These are phyloP conservation scores for Eurosta solidaginis DNA, from an alignment of 1,140 invertebrate genomes.

Conservation along the genomic window DNA sequence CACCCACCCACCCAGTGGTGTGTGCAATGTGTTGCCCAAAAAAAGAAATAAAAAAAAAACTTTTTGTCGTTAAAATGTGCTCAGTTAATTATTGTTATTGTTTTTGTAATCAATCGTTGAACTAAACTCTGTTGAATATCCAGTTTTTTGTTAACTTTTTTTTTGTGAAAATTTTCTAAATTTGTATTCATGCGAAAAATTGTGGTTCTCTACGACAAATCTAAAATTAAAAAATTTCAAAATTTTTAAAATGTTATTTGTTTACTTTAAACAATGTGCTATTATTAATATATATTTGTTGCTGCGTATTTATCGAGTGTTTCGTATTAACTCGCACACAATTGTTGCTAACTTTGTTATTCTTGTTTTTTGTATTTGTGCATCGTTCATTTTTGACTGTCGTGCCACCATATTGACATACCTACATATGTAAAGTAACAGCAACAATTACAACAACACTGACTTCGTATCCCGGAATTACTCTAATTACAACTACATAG, in stretches of 20 bases:
- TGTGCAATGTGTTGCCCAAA: neutral
- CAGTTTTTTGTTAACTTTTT: neutral
- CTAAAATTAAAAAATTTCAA: no score
- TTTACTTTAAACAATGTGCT: no score
- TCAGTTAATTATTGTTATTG: constrained; percentile 5
- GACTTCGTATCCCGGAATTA: neutral
- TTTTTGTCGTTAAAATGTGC: neutral
- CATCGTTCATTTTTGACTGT: neutral
- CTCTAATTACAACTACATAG: neutral
- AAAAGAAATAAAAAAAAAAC: neutral
- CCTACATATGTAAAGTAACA: neutral
- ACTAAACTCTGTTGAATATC: neutral
- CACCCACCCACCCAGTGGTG: neutral
- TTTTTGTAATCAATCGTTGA: neutral
- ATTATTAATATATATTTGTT: no score
- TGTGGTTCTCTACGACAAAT: no score
- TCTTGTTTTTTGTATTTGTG: no score
- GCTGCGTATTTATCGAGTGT: no score
- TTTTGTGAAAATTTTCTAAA: neutral
- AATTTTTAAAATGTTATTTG: no score
- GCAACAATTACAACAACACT: neutral
- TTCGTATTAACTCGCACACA: no score
- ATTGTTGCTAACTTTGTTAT: neutral
- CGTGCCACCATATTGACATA: neutral
- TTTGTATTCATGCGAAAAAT: neutral